Conservation (phyloP, 1,140 invertebrate species). For the Spodoptera frugiperda region DNA sequence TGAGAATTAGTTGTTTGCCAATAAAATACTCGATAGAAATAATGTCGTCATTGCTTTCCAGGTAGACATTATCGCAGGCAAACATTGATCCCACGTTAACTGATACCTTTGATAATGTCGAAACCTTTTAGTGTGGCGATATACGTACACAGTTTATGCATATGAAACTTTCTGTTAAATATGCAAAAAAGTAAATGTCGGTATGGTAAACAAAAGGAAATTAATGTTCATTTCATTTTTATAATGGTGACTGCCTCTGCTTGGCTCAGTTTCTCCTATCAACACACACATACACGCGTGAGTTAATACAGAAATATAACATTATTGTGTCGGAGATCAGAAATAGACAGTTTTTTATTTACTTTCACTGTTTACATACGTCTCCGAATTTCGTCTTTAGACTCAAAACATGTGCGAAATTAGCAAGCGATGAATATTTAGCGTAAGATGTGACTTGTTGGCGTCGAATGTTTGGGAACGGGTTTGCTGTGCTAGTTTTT, state of each 20-base stretch:
- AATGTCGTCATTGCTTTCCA: neutral
- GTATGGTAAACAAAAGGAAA: neutral
- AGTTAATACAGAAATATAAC: constrained; percentile 48
- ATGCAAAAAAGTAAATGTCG: neutral
- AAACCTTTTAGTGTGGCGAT: constrained; percentile 47
- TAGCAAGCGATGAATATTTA: constrained; percentile 55
- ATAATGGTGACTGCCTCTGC: constrained; percentile 3
- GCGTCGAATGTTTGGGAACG: constrained; percentile 58
- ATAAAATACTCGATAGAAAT: neutral
- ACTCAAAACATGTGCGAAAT: constrained; percentile 52
- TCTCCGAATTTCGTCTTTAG: constrained; percentile 33
- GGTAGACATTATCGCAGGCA: constrained; percentile 20
- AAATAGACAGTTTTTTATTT: constrained; percentile 49
- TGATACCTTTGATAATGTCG: constrained; percentile 41
- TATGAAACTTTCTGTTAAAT: neutral
- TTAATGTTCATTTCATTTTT: constrained; percentile 9
- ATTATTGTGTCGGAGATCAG: constrained; percentile 12
- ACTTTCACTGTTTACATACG: constrained; percentile 49
- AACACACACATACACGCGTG: constrained; percentile 23
- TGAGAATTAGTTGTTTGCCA: neutral
- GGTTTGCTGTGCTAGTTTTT: constrained; percentile 70
- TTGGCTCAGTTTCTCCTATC: constrained; percentile 36
- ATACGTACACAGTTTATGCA: neutral
- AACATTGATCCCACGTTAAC: constrained; percentile 30
- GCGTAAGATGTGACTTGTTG: constrained; percentile 39